A percentile compares a stretch with the other conserved stretches of the same genome.
phyloP scores from a whole-genome alignment of 2,888 invertebrate genomes.

The Pecten maximus region DNA sequence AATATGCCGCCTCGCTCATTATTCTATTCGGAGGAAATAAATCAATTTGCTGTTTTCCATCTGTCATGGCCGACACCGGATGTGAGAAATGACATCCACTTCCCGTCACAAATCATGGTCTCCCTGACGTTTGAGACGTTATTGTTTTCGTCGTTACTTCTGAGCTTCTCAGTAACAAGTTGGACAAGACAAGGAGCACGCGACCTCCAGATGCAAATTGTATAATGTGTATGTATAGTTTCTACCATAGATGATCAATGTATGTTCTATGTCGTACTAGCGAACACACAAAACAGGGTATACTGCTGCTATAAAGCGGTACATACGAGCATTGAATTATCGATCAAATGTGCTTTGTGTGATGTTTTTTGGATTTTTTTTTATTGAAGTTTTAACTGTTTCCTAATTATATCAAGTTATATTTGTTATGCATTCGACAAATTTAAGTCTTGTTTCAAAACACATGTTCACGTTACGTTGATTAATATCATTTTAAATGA shows the following conservation, averaged over 20 bases:
- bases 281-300: neutral
- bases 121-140: slow-evolving; percentile 20
- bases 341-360: no score
- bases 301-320: neutral
- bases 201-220: neutral
- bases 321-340: no score
- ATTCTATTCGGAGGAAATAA: neutral
- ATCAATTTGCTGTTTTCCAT: neutral
- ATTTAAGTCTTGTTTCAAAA: no score
- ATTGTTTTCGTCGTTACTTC: slow-evolving; percentile 16
- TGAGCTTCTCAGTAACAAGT: neutral
- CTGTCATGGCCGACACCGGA: slow-evolving; percentile 33
- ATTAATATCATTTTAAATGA: no score
- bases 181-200: neutral
- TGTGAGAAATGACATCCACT: slow-evolving; percentile 33
- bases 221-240: neutral
- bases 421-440: no score
- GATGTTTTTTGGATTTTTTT: no score
- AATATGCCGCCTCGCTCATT: neutral
- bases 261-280: neutral
- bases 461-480: no score
- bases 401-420: no score
- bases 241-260: neutral
- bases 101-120: slow-evolving; percentile 11
- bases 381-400: no score